Evolutionary conservation across 1,140 invertebrate genomes (phyloP).

Genomic region (Patella vulgata): DNA sequence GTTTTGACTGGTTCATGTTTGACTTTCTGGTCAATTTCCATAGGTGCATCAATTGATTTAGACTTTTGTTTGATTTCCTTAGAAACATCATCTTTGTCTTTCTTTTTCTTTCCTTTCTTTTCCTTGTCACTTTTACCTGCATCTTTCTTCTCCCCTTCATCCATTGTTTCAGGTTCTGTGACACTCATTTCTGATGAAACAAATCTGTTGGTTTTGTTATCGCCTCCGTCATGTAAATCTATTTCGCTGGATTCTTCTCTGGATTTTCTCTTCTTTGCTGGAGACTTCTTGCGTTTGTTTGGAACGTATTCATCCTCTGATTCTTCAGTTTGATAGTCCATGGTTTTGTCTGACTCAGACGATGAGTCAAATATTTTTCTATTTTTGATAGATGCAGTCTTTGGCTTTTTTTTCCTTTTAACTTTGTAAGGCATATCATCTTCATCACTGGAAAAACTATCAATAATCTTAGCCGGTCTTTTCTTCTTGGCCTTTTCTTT

Average conservation of each 20-base stretch:
- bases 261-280: conserved; percentile 19
- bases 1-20: too few relatives aligned
- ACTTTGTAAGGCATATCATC: conserved; percentile 25
- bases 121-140: conserved; percentile 7
- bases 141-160: conserved; percentile 24
- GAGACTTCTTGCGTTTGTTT: conserved; percentile 13
- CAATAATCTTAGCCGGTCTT: conserved; percentile 29
- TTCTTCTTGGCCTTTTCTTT: conserved; percentile 47
- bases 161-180: conserved; percentile 22
- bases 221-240: conserved; percentile 20
- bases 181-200: conserved; percentile 26
- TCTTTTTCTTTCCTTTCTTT: conserved; percentile 33
- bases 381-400: conserved; percentile 17
- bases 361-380: conserved; percentile 24
- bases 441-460: conserved; percentile 37
- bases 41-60: background rate
- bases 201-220: conserved; percentile 10
- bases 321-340: conserved; percentile 10
- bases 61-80: conserved; percentile 13
- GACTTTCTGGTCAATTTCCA: too few relatives aligned
- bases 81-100: conserved; percentile 5
- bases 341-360: conserved; percentile 3
- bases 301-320: conserved; percentile 32
- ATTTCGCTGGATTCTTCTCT: conserved; percentile 40
- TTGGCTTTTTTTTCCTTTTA: conserved; percentile 30